These are phyloP conservation scores for Archips xylosteana DNA, from an alignment of 2,888 invertebrate genomes.

Conservation along the genomic window DNA sequence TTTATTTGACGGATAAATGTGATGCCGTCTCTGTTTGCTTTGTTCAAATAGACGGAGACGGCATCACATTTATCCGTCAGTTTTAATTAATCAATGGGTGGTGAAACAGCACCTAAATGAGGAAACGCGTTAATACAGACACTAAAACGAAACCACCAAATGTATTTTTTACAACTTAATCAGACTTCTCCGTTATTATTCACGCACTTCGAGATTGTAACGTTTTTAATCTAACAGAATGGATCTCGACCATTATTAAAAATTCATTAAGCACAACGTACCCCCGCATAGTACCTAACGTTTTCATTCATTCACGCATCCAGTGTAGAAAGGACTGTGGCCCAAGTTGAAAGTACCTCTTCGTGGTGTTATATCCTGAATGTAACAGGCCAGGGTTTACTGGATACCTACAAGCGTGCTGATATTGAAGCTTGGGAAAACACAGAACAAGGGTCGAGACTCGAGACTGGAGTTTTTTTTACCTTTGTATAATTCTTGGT, in stretches of 20 bases:
- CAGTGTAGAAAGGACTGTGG: constrained; percentile 18
- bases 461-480: constrained; percentile 12
- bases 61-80: too few relatives aligned
- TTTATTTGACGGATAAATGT: too few relatives aligned
- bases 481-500: constrained; percentile 19
- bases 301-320: constrained; percentile 22
- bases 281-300: constrained; percentile 7
- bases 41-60: too few relatives aligned
- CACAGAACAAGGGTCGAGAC: constrained; percentile 23
- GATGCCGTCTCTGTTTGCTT: too few relatives aligned
- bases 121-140: background rate
- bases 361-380: background rate
- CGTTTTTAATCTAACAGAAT: constrained; percentile 36
- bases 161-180: background rate
- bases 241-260: constrained; percentile 36
- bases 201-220: constrained; percentile 17
- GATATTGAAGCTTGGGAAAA: constrained; percentile 15
- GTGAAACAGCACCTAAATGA: too few relatives aligned
- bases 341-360: background rate
- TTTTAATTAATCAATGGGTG: too few relatives aligned
- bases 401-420: constrained; percentile 17
- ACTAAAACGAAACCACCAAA: background rate
- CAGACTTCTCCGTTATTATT: constrained; percentile 9
- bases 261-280: constrained; percentile 28
- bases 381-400: constrained; percentile 9